Conservation (phyloP, 1,140 invertebrate species). For the Lucilia cuprina region DNA sequence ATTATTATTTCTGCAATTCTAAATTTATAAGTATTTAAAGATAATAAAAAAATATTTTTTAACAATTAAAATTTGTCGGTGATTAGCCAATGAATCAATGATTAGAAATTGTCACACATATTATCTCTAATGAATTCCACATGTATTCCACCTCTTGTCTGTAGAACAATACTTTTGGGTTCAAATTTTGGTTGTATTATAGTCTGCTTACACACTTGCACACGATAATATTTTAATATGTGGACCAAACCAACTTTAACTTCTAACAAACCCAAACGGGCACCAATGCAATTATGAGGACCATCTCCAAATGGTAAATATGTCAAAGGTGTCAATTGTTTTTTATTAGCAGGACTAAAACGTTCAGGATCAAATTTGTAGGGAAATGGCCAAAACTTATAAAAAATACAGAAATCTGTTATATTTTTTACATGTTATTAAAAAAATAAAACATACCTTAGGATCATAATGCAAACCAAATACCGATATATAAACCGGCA, state of each 20-base stretch:
- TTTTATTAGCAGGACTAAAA: conserved; percentile 64
- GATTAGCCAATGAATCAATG: too few relatives aligned
- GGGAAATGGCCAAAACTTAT: conserved; percentile 72
- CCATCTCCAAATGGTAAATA: conserved; percentile 83
- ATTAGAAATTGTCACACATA: conserved; percentile 38
- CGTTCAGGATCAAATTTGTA: conserved; percentile 72
- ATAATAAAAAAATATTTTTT: too few relatives aligned
- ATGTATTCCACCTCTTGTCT: conserved; percentile 49
- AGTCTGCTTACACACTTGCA: conserved; percentile 44
- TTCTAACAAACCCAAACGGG: conserved; percentile 53
- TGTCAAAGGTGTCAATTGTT: conserved; percentile 62
- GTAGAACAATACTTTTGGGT: conserved; percentile 46
- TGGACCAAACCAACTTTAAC: conserved; percentile 54
- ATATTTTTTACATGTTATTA: conserved; percentile 54
- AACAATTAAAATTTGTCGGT: too few relatives aligned
- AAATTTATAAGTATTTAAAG: too few relatives aligned
- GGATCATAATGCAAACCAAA: conserved; percentile 53
- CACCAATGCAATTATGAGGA: conserved; percentile 78
- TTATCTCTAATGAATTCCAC: conserved; percentile 46
- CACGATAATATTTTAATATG: conserved; percentile 50
- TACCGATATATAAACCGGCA: conserved; percentile 49
- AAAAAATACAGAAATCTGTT: too few relatives aligned
- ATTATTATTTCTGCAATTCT: too few relatives aligned
- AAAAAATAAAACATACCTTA: conserved; percentile 43
- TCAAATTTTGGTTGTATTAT: conserved; percentile 47